Base-by-base conservation (phyloP, 2,888 invertebrate species). In the Matsumyia berberina region DNA sequence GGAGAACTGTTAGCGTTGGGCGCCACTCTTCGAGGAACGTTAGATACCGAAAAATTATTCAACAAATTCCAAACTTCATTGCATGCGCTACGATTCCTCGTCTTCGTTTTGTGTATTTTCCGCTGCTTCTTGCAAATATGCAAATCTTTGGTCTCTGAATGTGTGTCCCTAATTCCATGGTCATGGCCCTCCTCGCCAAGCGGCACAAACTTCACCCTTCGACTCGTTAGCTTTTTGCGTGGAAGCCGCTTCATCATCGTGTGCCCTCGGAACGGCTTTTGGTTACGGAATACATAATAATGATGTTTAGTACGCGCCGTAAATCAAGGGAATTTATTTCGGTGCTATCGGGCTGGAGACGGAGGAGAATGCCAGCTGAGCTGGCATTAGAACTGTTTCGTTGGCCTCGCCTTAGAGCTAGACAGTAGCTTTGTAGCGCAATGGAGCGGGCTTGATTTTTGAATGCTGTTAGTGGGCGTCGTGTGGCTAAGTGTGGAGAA, bases 291-390 rank as follows among this genome's bases (percentile, higher is more conserved):
- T 73, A 73, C 83, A 73, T 83, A 83, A 83, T 83, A 83, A 83
- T 79, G 83, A 83, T 83, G 83, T 79, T 83, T 73, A 79, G 83
- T 78, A 67, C 67, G 73, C 67, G 42, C 51, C 83, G 83, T 79
- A 83, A 83, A 83, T 83, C 83, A 83, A 79, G 79, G 69, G 69
- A 83, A 83, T 79, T 83, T 83, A 83, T 83, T 83, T 73, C 73
- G 83, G 53, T 62, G 39, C 57, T 33, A 46, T 62, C 35, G 58
- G 73, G 57, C 31, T 17, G 51, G 51, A 9, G 8, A 17, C 5
- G 17, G 31, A 12, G 33, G 49, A n/a, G 57, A 24, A 24, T 37
- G 24, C 33, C 55, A 19, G 55, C 78, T 83, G 72, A 83, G 78
- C 78, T 83, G 83, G 73, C 62, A 83, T 83, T 83, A 73, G 66